Evolutionary conservation across 2,888 invertebrate genomes (phyloP), one percentile per base, ranked within the genome.

Genomic region (Ennomos quercinarius): DNA sequence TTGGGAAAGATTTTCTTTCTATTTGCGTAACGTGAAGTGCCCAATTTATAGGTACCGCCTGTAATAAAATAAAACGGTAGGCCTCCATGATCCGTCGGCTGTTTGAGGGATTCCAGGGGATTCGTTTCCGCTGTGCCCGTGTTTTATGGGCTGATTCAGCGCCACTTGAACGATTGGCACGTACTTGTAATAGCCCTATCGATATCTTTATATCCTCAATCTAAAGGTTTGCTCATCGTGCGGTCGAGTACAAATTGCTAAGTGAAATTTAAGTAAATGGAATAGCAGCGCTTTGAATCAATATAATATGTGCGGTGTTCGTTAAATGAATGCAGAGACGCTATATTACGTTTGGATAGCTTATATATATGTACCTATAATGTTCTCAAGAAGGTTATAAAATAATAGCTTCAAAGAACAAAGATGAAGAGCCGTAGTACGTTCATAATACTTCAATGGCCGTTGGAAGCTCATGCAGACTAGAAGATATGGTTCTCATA

Each of bases 121-220:
- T 81, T 74, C 67, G 66, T 65, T 51, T 67, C 64, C 65, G 64
- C 70, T 45, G 49, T 51, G 41, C 34, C 10, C 57, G 65, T 80
- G 72, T 78, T 85, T 86, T 81, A 84, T 80, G 73, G 76, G 73
- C 83, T 79, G 81, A 82, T 83, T 85, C 79, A 77, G 78, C 79
- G 70, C 68, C 72, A 78, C 77, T 80, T 73, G 77, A 76, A 78
- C 81, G 81, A 81, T 84, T 82, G 77, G 80, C 86, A 86, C 85
- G 86, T 86, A 80, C 71, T 58, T 67, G 70, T 85, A 83, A 84
- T 78, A 76, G 77, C 77, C 71, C 68, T 71, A 80, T 83, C 80
- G 72, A 80, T 81, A 80, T 72, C 73, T 76, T 71, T 77, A 76
- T 71, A 73, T 68, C 68, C 64, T 59, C 64, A 63, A 67, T 51